Base-by-base conservation (phyloP, 2,797 vertebrate species). In the Poecile montanus region DNA sequence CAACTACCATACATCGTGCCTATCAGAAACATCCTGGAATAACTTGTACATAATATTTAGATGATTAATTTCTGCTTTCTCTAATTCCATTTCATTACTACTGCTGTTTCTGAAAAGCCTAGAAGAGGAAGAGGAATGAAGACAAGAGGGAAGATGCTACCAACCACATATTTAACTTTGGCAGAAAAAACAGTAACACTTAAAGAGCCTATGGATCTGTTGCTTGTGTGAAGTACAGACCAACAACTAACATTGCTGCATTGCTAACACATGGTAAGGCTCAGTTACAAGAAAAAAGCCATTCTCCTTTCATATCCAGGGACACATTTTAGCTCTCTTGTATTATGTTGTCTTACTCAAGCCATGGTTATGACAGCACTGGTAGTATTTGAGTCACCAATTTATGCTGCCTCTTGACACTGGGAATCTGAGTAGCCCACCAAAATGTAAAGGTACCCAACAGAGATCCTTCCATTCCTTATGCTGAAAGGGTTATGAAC, bases 261-360 rank as follows among this genome's bases (percentile, higher is more conserved):
- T 25, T 81, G 40, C 32, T 75, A 88, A 85, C 30, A 13, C 30
- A 34, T 68, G 48, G 26, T 45, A 81, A 76, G 53, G 34, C 44
- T 92, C 89, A 77, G 47, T 57, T 91, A 78, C 42, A 81, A 91
- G n/a, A 90, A 93, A 88, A 94, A 93, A 61, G 48, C 4, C 42
- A 42, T 65, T 90, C 63, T 83, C 60, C 75, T 85, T 60, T 79
- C 23, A 42, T 60, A 80, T 54, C 36, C 32, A 76, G 72, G 21
- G 32, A 75, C 29, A 72, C 2, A 30, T 75, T 92, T 94, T 42
- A 89, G 11, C 26, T 70, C 51, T 86, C 29, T 53, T 83, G 34
- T n/a, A 53, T 60, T 77, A 19, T 29, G 6, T 38, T 72, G 29
- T 38, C 70, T 81, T 76, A 79, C 42, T 84, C 62, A 68, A 92